These are phyloP conservation scores for Malurus elegans DNA, from an alignment of 2,113 vertebrate genomes.

Conservation along the genomic window DNA sequence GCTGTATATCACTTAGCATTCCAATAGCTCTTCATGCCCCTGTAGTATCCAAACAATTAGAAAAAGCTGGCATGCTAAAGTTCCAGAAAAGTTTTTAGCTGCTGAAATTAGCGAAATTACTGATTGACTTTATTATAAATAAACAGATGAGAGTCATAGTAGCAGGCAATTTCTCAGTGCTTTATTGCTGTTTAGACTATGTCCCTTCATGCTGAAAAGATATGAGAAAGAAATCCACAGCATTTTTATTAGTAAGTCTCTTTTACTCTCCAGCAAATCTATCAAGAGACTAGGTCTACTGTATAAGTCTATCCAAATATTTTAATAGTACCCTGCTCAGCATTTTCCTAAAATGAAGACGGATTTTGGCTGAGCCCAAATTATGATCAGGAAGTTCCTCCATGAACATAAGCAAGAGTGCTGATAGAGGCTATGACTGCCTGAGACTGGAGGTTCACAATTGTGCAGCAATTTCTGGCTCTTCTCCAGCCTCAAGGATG, in stretches of 20 bases:
- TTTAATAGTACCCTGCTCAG: conserved; percentile 34
- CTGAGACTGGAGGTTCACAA: conserved; percentile 69
- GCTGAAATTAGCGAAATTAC: conserved; percentile 45
- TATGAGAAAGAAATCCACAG: neutral
- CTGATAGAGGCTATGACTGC: conserved; percentile 67
- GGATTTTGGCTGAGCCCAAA: conserved; percentile 41
- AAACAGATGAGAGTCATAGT: neutral
- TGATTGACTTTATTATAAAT: neutral
- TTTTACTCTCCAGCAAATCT: conserved; percentile 1
- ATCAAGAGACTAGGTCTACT: conserved; percentile 9
- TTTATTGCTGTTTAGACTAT: conserved; percentile 10
- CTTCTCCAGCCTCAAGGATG: conserved; percentile 54
- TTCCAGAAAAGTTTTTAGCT: conserved; percentile 11
- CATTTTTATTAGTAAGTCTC: conserved; percentile 7
- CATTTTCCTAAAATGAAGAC: conserved; percentile 46
- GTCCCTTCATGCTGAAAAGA: neutral
- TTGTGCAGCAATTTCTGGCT: conserved; percentile 65
- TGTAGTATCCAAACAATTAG: neutral
- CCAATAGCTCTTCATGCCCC: neutral
- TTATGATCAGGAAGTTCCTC: conserved; percentile 49
- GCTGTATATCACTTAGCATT: neutral
- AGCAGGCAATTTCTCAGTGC: neutral
- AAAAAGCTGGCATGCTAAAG: neutral
- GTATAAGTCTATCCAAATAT: conserved; percentile 24
- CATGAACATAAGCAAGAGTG: conserved; percentile 39